phyloP scores from a whole-genome alignment of 2,113 vertebrate genomes.

The Dipodomys ordii region DNA sequence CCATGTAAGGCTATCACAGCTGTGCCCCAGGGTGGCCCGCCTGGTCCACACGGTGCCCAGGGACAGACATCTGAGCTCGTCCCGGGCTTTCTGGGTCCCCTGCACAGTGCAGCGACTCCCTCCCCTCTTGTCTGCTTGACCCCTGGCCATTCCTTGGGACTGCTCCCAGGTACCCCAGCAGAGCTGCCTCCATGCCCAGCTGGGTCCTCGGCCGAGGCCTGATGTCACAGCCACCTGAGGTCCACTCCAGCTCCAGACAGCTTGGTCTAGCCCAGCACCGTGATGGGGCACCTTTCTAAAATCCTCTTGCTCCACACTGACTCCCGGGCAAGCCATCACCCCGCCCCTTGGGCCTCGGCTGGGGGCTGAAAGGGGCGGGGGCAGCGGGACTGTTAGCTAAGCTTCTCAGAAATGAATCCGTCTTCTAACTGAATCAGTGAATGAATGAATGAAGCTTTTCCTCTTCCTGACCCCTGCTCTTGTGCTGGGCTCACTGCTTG shows the following conservation, averaged over 20 bases:
- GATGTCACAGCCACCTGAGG: not conserved
- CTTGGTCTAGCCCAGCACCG: too few species aligned
- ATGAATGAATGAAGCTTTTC: not conserved
- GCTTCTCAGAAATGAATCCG: too few species aligned
- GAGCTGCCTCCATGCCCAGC: not conserved
- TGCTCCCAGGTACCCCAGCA: not conserved
- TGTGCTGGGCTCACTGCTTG: not conserved
- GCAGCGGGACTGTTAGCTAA: not conserved
- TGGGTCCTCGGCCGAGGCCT: too few species aligned
- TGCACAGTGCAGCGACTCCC: fast-evolving
- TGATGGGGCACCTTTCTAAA: not conserved
- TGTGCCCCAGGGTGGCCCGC: not conserved
- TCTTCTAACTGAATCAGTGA: too few species aligned
- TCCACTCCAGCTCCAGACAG: not conserved
- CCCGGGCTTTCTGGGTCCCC: not conserved
- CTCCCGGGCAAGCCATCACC: not conserved
- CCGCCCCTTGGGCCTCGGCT: not conserved
- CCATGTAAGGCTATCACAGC: too few species aligned
- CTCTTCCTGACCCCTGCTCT: not conserved
- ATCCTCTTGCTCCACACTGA: not conserved
- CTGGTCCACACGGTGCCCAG: too few species aligned
- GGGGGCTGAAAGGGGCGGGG: not conserved
- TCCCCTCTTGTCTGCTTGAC: fast-evolving
- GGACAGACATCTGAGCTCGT: fast-evolving
- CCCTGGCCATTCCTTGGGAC: not conserved